A percentile compares a stretch with the other conserved stretches of the same genome.
Evolutionary conservation across 2,113 vertebrate species (phyloP).

Genomic region (Dinomys branickii): DNA sequence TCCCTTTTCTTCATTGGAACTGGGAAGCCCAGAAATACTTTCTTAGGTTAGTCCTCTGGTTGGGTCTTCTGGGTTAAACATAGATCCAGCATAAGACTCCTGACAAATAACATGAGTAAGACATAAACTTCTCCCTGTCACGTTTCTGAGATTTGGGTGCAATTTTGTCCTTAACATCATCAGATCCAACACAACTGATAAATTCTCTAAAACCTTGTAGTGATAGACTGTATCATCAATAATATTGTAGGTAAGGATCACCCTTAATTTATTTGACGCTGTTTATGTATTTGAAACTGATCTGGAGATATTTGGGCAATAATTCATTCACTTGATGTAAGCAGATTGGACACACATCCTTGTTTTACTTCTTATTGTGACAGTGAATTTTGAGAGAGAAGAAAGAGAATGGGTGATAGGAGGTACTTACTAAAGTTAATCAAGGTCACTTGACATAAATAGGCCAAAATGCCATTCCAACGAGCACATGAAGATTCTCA

Average conservation of each 20-base stretch:
- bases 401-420: neutral
- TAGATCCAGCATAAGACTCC: neutral
- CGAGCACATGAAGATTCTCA: neutral
- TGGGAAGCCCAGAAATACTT: neutral
- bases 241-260: neutral
- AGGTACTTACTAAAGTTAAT: neutral
- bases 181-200: neutral
- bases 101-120: neutral
- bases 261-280: neutral
- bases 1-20: neutral
- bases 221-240: neutral
- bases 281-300: neutral
- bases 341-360: neutral
- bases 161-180: neutral
- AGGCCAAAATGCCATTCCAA: neutral
- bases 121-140: neutral
- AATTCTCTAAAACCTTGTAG: neutral
- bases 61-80: neutral
- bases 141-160: neutral
- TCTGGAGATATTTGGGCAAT: neutral
- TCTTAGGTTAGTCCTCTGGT: neutral
- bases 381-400: neutral
- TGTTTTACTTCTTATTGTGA: constrained; percentile 33
- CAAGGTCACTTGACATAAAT: constrained; percentile 18
- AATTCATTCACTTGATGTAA: constrained; percentile 44